Conservation (phyloP, 2,797 vertebrate genomes). For the Urophycis tenuis region DNA sequence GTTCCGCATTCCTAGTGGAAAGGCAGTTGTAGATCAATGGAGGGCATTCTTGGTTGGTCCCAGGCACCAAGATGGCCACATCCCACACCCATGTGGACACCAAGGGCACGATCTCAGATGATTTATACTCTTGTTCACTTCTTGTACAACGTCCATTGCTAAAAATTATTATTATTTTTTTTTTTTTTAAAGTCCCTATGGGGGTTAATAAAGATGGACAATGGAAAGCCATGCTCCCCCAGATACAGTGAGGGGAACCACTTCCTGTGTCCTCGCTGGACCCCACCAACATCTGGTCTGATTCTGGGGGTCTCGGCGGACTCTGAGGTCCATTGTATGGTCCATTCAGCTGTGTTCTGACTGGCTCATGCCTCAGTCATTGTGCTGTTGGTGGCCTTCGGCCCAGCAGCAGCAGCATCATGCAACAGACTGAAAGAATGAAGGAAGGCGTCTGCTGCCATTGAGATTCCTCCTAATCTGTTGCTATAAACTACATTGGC, state of each 20-base stretch:
- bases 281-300: neutral
- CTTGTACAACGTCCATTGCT: no score
- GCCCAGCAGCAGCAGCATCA: neutral
- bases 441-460: neutral
- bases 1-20: constrained; percentile 57
- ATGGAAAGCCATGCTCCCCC: constrained; percentile 9
- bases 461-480: neutral
- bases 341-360: neutral
- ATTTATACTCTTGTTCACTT: constrained; percentile 34
- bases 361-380: constrained; percentile 6
- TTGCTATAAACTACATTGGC: neutral
- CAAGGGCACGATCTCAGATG: constrained; percentile 42
- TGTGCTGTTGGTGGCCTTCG: constrained; percentile 20
- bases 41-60: constrained; percentile 61
- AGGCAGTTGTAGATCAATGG: constrained; percentile 59
- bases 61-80: constrained; percentile 49
- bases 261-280: neutral
- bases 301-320: neutral
- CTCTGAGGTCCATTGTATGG: neutral
- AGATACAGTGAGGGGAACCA: neutral
- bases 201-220: no score
- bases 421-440: neutral
- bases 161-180: no score
- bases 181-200: no score
- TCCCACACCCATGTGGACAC: constrained; percentile 27